Base-by-base conservation (phyloP, 1,140 invertebrate species). In the Drosophila willistoni region DNA sequence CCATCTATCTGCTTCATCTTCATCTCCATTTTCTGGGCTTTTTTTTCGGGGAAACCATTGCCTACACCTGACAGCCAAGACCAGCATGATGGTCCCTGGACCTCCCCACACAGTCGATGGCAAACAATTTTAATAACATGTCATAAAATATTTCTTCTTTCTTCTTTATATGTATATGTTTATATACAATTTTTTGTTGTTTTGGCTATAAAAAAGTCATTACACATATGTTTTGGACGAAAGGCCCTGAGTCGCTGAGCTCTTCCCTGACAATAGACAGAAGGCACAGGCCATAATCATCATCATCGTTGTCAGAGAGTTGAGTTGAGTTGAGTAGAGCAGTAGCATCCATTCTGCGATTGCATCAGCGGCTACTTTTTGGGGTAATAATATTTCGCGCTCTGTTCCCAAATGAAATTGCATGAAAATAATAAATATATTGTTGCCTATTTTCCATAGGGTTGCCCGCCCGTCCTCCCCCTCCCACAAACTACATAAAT, bases 151-250 rank as follows among this genome's bases (percentile, higher is more conserved):
- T 87, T 87, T 86, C 54, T 69, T 74, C 75, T 29, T 79, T 82
- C 79, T 83, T 34, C 42, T 61, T 67, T 71, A 66, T 71, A 19
- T 66, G 22, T 25, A 25, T 44, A 39, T 6, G n/a, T 19, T 13
- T 44, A 39, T 6, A 55, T 51, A 55, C 71, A 34, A 39, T 14
- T 29, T 69, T 68, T 60, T 71, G 69, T 60, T 12, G 10, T 39
- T 39, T 61, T 68, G 76, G 76, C 72, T 78, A 91, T 91, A 91
- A 91, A 91, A 91, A 91, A 91, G 77, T 81, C 84, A 91, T 91
- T 91, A 90, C 84, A 82, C 79, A 82, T 66, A 74, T 73, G 72
- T 66, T 44, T 61, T 64, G 55, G 22, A 74, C 29, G 29, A 33
- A 34, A 62, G 57, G 13, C 19, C 44, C 67, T 34, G 51, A 19